phyloP scores from a whole-genome alignment of 2,888 invertebrate genomes.

The Therioaphis trifolii region DNA sequence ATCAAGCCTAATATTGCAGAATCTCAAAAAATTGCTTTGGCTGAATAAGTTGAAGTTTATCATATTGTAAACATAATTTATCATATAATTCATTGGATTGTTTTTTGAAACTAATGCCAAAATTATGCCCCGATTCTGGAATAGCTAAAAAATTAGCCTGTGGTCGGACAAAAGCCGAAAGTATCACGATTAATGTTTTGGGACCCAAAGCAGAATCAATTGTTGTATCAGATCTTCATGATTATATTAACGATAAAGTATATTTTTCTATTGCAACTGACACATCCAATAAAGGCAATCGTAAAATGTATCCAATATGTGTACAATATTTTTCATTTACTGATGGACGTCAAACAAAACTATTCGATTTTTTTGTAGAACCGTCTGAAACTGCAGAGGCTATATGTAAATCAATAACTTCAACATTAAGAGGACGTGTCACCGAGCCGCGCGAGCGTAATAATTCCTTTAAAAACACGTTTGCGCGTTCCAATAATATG shows the following conservation, averaged over 20 bases:
- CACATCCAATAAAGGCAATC: slow-evolving; percentile 51
- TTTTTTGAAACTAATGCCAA: slow-evolving; percentile 26
- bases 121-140: slow-evolving; percentile 17
- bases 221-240: slow-evolving; percentile 22
- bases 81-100: slow-evolving; percentile 30
- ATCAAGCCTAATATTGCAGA: slow-evolving; percentile 19
- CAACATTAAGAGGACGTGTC: too few species aligned
- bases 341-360: too few species aligned
- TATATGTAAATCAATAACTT: too few species aligned
- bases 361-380: too few species aligned
- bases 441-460: too few species aligned
- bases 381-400: too few species aligned
- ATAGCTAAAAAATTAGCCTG: slow-evolving; percentile 30
- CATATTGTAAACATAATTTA: slow-evolving; percentile 34
- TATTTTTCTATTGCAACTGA: slow-evolving; percentile 47
- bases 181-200: not conserved
- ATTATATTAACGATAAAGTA: not conserved
- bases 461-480: too few species aligned
- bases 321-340: too few species aligned
- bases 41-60: slow-evolving; percentile 28
- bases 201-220: slow-evolving; percentile 24
- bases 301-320: too few species aligned
- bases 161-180: slow-evolving; percentile 9
- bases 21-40: slow-evolving; percentile 29
- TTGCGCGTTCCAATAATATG: too few species aligned